These are phyloP conservation scores for Eulemur albifrons DNA, from an alignment of 2,797 vertebrate species.

Conservation along the genomic window DNA sequence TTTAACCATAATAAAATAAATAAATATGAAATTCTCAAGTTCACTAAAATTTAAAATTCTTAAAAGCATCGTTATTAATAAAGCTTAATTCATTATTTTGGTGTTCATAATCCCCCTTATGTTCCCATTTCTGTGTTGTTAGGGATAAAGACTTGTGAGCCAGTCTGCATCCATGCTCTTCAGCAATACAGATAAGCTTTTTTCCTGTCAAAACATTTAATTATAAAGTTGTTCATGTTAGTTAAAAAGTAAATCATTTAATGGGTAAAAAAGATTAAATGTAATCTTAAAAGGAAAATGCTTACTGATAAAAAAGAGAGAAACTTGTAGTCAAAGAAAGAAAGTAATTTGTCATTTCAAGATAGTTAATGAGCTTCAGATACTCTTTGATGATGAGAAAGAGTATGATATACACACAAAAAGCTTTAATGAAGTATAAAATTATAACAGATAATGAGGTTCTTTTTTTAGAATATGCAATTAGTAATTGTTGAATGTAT, in stretches of 20 bases:
- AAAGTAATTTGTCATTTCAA: conserved; percentile 81
- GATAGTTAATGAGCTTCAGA: conserved; percentile 81
- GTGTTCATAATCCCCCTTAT: conserved; percentile 49
- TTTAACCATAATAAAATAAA: conserved; percentile 35
- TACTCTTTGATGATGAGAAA: conserved; percentile 76
- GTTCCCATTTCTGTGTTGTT: conserved; percentile 26
- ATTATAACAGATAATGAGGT: conserved; percentile 79
- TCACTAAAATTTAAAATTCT: conserved; percentile 50
- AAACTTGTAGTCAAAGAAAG: conserved; percentile 73
- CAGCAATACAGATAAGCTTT: conserved; percentile 74
- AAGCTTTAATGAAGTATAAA: conserved; percentile 72
- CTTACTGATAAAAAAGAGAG: conserved; percentile 72
- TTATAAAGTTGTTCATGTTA: conserved; percentile 77
- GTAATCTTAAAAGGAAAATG: conserved; percentile 75
- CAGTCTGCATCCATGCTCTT: conserved; percentile 65
- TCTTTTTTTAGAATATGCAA: conserved; percentile 73
- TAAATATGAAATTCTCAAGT: conserved; percentile 43
- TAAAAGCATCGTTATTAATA: conserved; percentile 62
- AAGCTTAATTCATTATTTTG: conserved; percentile 64
- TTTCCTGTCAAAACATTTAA: conserved; percentile 80
- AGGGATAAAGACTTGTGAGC: conserved; percentile 1
- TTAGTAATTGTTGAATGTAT: conserved; percentile 73
- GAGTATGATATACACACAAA: conserved; percentile 61
- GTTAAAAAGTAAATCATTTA: conserved; percentile 77
- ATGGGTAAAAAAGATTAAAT: conserved; percentile 65